phyloP scores from a whole-genome alignment of 2,113 vertebrate species.

The Strix aluco region DNA sequence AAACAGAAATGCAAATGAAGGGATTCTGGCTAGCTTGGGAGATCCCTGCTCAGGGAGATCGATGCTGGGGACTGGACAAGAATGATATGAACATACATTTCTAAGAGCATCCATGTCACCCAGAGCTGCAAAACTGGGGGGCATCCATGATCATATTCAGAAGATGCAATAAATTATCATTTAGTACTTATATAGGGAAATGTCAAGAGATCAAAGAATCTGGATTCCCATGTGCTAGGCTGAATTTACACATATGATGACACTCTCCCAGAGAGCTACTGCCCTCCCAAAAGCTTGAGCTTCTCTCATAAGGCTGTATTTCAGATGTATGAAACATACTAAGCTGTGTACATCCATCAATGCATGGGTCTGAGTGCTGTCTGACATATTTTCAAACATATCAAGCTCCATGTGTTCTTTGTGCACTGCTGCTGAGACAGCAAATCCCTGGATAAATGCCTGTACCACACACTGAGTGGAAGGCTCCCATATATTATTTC shows the following conservation, averaged over 20 bases:
- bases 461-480: not conserved
- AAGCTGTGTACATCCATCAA: not conserved
- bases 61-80: not conserved
- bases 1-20: not conserved
- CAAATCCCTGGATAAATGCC: not conserved
- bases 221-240: not conserved
- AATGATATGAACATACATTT: not conserved
- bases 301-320: not conserved
- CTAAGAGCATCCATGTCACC: not conserved
- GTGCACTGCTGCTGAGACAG: not conserved
- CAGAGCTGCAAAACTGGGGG: not conserved
- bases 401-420: not conserved
- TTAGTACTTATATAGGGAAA: not conserved
- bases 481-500: not conserved
- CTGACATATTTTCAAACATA: slow-evolving; percentile 3
- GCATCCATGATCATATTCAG: not conserved
- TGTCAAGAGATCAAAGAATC: not conserved
- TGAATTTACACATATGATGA: not conserved
- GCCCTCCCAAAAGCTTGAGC: not conserved
- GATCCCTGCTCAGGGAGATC: not conserved
- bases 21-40: not conserved
- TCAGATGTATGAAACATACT: not conserved
- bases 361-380: not conserved
- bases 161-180: not conserved
- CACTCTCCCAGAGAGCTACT: not conserved